Evolutionary conservation across 2,797 vertebrate genomes (phyloP).

Genomic region (Chloroceryle inda): DNA sequence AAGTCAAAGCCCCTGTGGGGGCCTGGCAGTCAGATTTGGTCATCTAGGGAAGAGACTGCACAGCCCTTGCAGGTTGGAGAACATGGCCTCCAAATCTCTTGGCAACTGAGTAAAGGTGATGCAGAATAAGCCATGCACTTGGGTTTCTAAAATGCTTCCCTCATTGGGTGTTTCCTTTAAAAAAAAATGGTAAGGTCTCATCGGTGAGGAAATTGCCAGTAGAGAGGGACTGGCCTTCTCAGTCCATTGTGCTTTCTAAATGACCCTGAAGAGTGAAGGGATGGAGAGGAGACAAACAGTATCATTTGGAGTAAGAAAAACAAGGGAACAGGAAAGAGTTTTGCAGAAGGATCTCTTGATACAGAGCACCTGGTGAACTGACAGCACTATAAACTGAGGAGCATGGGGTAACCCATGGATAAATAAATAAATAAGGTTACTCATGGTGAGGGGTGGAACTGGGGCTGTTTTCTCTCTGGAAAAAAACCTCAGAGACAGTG

Average conservation of each 20-base stretch:
- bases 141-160: neutral
- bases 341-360: neutral
- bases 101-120: neutral
- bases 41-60: neutral
- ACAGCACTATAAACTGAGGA: neutral
- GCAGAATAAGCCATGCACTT: neutral
- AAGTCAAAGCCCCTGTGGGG: neutral
- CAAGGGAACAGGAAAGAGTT: neutral
- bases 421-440: neutral
- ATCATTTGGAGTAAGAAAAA: neutral
- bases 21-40: neutral
- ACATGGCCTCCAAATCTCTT: neutral
- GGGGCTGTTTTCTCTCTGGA: neutral
- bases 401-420: neutral
- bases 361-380: neutral
- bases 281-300: neutral
- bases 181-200: neutral
- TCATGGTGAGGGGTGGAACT: neutral
- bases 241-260: neutral
- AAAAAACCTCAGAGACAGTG: neutral
- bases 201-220: neutral
- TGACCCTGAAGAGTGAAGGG: neutral
- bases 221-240: neutral
- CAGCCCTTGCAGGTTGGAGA: neutral
- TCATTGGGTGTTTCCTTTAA: neutral